Evolutionary conservation across 92 coral and sea anemone species (phyloP), one percentile per base, ranked within the genome.

Genomic region (Zoanthus sansibaricus): DNA sequence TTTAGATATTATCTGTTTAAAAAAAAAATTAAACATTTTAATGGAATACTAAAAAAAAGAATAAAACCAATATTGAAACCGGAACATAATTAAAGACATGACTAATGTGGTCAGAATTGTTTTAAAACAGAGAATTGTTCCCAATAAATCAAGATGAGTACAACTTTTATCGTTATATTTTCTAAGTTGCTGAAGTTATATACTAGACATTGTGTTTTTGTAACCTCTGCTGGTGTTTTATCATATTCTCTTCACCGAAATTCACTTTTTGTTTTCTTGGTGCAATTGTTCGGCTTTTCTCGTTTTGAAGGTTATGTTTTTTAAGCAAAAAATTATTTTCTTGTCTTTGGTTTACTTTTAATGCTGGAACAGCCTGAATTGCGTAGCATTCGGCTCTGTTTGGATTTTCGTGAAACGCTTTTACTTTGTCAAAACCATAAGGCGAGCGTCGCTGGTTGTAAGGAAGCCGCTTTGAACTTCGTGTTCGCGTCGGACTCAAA

Each of bases 231-330:
- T 80, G 13, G 66, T 25, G n/a, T 45, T 32, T 46, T 20, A 91
- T 90, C 18, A 93, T 55, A 37, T 52, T 76, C 32, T 75, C 91
- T 86, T 82, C 95, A 3, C 95, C 95, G 68, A 94, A 94, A 55
- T 92, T 90, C 30, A 94, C 97, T 54, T 77, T 86, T 9, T 87
- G 87, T 86, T 67, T 92, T 55, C 92, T 84, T 30, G 74, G 56
- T 45, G 77, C 70, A 32, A 37, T 82, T 10, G 76, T 72, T 49
- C 51, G 47, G 15, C 6, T 48, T 69, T 56, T 45, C 33, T 66
- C 76, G 1, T 87, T 64, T 58, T 76, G 66, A 18, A 58, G 45
- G 21, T 0, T 18, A 52, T 15, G 30, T 18, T 64, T 80, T 10
- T 18, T n/a, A 78, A 61, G 59, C n/a, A n/a, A 16, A 37, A 31